Conservation (phyloP, 2,113 vertebrate genomes). For the Orycteropus afer region DNA sequence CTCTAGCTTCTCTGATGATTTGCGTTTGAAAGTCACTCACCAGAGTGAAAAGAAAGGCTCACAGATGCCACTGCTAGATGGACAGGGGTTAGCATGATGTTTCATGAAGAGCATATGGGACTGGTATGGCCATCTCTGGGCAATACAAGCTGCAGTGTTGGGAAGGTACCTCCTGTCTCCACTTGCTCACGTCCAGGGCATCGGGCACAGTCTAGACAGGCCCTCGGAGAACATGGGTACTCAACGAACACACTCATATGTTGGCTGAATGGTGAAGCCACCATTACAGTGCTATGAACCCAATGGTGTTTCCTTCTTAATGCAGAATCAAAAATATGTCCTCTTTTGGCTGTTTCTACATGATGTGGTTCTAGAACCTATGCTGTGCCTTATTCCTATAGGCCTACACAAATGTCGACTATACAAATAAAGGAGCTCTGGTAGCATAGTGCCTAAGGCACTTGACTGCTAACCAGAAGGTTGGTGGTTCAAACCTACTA, state of each 20-base stretch:
- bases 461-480: too few relatives aligned
- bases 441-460: too few relatives aligned
- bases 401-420: neutral
- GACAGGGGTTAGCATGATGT: too few relatives aligned
- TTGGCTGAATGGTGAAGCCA: neutral
- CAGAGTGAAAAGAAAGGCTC: neutral
- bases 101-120: neutral
- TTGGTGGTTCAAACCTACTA: too few relatives aligned
- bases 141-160: neutral
- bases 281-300: neutral
- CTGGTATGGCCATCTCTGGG: neutral
- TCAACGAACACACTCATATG: fast-evolving
- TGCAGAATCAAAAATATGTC: neutral
- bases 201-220: neutral
- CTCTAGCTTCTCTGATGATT: neutral
- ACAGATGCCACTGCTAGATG: neutral
- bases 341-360: neutral
- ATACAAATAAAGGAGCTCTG: too few relatives aligned
- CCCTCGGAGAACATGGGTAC: neutral
- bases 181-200: neutral
- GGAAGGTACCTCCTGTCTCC: neutral
- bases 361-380: neutral
- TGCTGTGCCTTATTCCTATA: neutral
- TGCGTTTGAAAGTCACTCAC: neutral
- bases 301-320: neutral